A percentile compares a stretch with the other conserved stretches of the same genome.
These are phyloP conservation scores for Gymnocheta viridis DNA, from an alignment of 2,888 invertebrate species.

Conservation along the genomic window DNA sequence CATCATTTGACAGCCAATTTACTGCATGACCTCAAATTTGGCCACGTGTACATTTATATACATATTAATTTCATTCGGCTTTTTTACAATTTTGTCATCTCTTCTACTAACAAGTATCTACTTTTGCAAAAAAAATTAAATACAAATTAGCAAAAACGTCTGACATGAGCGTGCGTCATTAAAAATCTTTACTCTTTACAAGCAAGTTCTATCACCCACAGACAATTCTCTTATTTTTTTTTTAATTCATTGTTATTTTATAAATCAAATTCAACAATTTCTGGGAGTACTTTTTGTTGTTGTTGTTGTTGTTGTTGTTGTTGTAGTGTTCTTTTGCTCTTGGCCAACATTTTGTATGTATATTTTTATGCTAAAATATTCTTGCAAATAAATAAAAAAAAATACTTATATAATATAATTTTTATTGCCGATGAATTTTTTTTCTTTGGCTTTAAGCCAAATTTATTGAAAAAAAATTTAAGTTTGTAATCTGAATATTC, in stretches of 20 bases:
- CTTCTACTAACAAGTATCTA: background rate
- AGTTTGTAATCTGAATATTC: conserved; percentile 24
- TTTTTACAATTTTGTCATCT: background rate
- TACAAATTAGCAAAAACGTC: background rate
- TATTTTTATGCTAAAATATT: conserved; percentile 15
- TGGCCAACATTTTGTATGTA: conserved; percentile 46
- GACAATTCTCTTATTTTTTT: background rate
- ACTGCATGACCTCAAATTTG: too few species aligned
- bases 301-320: background rate
- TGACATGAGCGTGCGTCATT: background rate
- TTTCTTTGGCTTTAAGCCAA: conserved; percentile 54
- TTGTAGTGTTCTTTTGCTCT: conserved; percentile 42
- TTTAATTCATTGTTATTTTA: conserved; percentile 5
- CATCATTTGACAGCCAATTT: too few species aligned
- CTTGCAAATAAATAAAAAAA: conserved; percentile 7
- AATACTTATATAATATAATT: background rate
- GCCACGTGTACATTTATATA: background rate
- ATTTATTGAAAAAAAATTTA: conserved; percentile 49
- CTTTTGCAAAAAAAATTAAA: background rate
- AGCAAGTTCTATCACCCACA: background rate
- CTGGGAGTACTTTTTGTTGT: background rate
- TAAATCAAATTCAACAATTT: background rate
- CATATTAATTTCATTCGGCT: background rate
- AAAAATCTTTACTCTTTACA: background rate
- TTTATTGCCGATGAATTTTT: conserved; percentile 46